A percentile compares a stretch with the other conserved stretches of the same genome.
These are phyloP conservation scores for Sterrhoptilus dennistouni DNA, from an alignment of 2,113 vertebrate genomes.

Conservation along the genomic window DNA sequence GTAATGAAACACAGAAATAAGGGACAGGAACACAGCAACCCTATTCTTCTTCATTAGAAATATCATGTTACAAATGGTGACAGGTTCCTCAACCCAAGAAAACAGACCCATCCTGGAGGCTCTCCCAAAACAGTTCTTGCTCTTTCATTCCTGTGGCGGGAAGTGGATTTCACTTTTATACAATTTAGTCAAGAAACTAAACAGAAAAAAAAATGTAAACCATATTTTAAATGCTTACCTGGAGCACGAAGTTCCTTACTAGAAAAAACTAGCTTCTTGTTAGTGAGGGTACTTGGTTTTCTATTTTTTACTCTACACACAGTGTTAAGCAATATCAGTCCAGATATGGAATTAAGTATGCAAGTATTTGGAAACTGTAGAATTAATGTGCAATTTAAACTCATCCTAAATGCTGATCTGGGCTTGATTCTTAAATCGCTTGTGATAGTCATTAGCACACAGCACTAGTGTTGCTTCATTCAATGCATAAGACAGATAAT, in stretches of 20 bases:
- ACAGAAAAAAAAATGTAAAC: background rate
- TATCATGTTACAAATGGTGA: background rate
- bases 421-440: background rate
- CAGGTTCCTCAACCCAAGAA: background rate
- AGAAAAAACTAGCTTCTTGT: background rate
- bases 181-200: background rate
- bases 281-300: background rate
- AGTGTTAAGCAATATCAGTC: background rate
- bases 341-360: background rate
- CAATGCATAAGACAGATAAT: background rate
- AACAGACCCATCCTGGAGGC: background rate
- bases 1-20: background rate
- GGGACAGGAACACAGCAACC: background rate
- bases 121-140: no score
- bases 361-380: rapidly evolving
- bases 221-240: background rate
- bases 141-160: background rate
- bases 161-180: background rate
- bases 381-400: background rate
- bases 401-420: background rate
- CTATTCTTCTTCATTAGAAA: background rate
- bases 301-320: background rate
- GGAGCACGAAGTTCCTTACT: background rate
- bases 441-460: background rate
- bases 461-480: background rate